A percentile compares a stretch with the other conserved stretches of the same genome.
Conservation (phyloP, 2,888 invertebrate genomes). For the Rhingia campestris region DNA sequence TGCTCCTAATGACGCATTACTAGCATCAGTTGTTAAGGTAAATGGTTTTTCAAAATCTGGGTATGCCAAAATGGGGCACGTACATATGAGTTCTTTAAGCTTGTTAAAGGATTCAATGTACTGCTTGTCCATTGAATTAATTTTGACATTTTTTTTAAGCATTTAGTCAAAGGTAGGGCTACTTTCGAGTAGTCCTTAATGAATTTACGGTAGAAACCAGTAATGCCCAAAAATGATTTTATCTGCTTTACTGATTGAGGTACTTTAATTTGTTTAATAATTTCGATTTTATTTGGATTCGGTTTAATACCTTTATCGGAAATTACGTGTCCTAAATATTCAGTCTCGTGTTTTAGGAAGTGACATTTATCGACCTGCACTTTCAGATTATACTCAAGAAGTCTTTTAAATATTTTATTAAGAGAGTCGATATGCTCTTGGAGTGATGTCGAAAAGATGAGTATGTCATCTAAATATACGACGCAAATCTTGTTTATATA, state of each 20-base stretch:
- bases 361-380: conserved; percentile 14
- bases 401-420: conserved; percentile 4
- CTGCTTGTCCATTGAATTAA: neutral
- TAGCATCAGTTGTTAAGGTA: conserved; percentile 48
- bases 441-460: conserved; percentile 1
- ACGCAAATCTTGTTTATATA: too few relatives aligned
- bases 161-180: conserved; percentile 37
- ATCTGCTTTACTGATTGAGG: conserved; percentile 18
- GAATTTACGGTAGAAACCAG: conserved; percentile 2
- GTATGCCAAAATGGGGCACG: conserved; percentile 48
- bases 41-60: conserved; percentile 38
- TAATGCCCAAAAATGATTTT: conserved; percentile 1
- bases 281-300: conserved; percentile 51
- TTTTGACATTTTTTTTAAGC: conserved; percentile 7
- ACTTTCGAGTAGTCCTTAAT: too few relatives aligned
- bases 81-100: conserved; percentile 56
- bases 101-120: conserved; percentile 24
- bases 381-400: conserved; percentile 9
- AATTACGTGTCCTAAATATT: conserved; percentile 33
- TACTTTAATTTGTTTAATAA: conserved; percentile 26
- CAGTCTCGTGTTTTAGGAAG: conserved; percentile 10
- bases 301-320: conserved; percentile 55
- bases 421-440: conserved; percentile 20
- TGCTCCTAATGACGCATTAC: conserved; percentile 36
- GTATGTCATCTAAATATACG: neutral